Evolutionary conservation across 2,797 vertebrate species (phyloP).

Genomic region (Lophius americanus): DNA sequence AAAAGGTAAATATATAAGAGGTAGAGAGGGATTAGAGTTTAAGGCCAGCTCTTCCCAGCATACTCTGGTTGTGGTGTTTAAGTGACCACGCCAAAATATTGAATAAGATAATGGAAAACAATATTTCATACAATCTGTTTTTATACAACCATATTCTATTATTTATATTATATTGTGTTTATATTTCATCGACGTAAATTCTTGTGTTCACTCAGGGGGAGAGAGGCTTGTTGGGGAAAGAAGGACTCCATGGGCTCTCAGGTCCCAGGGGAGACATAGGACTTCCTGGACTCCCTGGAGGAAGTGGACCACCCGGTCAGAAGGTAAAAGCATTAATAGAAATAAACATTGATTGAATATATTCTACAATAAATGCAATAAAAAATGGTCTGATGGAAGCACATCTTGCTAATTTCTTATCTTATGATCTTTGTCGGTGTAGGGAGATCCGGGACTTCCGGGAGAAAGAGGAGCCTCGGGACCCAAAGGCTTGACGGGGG

Average conservation of each 20-base stretch:
- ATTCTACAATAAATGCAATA: background rate
- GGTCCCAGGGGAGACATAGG: conserved; percentile 87
- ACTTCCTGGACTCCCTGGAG: conserved; percentile 86
- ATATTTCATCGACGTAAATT: background rate
- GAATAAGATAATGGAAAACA: background rate
- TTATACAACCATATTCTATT: background rate
- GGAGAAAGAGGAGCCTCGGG: conserved; percentile 89
- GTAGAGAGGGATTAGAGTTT: no score
- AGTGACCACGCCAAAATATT: no score
- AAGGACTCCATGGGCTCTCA: conserved; percentile 86
- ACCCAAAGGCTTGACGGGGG: conserved; percentile 85
- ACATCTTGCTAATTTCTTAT: background rate
- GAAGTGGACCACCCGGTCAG: conserved; percentile 83
- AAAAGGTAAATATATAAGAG: no score
- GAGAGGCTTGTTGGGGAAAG: conserved; percentile 81
- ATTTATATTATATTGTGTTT: background rate
- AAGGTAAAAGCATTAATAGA: conserved; percentile 80
- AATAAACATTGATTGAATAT: background rate
- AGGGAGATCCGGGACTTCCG: conserved; percentile 90
- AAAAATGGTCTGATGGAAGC: background rate
- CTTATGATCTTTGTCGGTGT: conserved; percentile 16
- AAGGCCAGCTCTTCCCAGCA: no score
- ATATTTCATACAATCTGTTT: background rate
- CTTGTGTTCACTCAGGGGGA: conserved; percentile 82
- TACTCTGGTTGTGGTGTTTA: no score